Base-by-base conservation (phyloP, 2,113 vertebrate genomes). In the Cynocephalus volans region DNA sequence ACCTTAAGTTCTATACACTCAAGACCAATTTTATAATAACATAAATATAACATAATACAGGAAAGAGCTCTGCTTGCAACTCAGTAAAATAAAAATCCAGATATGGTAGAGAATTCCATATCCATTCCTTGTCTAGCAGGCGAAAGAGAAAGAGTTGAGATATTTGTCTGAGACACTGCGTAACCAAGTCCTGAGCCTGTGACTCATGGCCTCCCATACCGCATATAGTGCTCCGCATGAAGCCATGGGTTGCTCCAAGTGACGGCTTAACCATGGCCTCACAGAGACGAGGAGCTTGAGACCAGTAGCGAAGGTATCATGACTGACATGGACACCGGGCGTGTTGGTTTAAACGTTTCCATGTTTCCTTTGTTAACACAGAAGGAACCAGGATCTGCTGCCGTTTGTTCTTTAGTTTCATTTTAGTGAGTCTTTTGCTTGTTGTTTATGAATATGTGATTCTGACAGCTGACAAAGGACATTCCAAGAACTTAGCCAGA, bases 401-500 rank as follows among this genome's bases (percentile, higher is more conserved):
- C 31, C 91, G 83, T 97, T 98, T 98, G 96, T 96, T 98, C 96
- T 98, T 88, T 65, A 90, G 50, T 97, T 97, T 85, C 56, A 98
- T 98, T 70, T 98, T 23, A 65, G 76, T 93, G 73, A 97, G 21
- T 24, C 89, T 3, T 36, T 95, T 95, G 54, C 85, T 88, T 45
- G 79, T 97, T 98, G 95, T 98, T 98, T 98, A 96, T 94, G 96
- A 97, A 91, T 77, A 90, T 94, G 77, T 93, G 93, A 98, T 97
- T 97, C 96, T 97, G 97, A 98, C 96, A 97, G 96, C 75, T 97
- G 98, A 97, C 96, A 98, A 98, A 98, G 93, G 97, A 91, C 89
- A 95, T 69, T 67, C 82, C 60, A 87, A 97, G 97, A 97, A 95
- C 90, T 88, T 97, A 96, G 89, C 70, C 90, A 96, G 91, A 76